A percentile compares a stretch with the other conserved stretches of the same genome.
Evolutionary conservation across 1,140 invertebrate species (phyloP).

Genomic region (Octopus sinensis): DNA sequence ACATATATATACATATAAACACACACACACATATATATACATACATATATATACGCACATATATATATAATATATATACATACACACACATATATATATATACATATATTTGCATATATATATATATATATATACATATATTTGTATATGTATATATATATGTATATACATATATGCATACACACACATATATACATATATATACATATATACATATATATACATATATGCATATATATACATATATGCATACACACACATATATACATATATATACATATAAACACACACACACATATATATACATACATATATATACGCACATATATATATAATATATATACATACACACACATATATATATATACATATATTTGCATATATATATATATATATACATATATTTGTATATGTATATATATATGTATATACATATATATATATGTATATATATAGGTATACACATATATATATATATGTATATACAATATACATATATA

Average conservation of each 20-base stretch:
- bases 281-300: background rate
- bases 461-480: too few relatives aligned
- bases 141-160: background rate
- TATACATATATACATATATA: background rate
- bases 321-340: background rate
- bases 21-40: background rate
- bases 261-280: background rate
- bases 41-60: background rate
- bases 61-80: too few relatives aligned
- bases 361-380: too few relatives aligned
- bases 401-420: too few relatives aligned
- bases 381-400: too few relatives aligned
- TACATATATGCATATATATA: background rate
- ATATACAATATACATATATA: too few relatives aligned
- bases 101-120: too few relatives aligned
- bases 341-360: background rate
- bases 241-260: background rate
- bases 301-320: background rate
- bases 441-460: too few relatives aligned
- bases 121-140: too few relatives aligned
- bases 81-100: too few relatives aligned
- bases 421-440: too few relatives aligned
- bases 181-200: background rate
- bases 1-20: background rate
- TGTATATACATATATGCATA: background rate